Percentiles rank a stretch among this genome's conserved stretches.
Conservation (phyloP, 2,113 vertebrate species). For the Porphyrio hochstetteri region DNA sequence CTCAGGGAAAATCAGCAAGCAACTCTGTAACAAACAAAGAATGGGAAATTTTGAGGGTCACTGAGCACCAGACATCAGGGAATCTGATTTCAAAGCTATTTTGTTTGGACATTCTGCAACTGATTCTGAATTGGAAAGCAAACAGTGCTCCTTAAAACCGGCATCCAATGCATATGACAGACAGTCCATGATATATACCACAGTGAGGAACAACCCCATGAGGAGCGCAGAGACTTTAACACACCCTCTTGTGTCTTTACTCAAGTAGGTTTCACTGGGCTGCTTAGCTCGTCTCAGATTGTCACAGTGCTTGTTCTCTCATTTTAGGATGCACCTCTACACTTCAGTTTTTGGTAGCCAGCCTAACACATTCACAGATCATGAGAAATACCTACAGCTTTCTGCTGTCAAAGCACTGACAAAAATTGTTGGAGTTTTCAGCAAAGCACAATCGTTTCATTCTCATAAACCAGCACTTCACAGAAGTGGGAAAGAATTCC, state of each 20-base stretch:
- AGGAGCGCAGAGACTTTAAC: no score
- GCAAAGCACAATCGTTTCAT: neutral
- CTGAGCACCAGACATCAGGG: rapidly evolving
- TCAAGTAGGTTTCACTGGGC: neutral
- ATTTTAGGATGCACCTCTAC: neutral
- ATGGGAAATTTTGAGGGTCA: neutral
- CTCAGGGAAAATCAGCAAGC: neutral
- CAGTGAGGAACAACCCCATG: neutral
- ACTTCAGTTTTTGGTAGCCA: neutral
- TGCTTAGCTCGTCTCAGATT: neutral
- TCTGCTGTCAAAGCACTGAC: neutral
- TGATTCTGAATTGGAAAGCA: neutral
- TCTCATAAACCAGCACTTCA: neutral
- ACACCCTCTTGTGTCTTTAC: neutral
- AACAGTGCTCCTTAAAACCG: neutral
- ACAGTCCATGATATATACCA: neutral
- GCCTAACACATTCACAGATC: rapidly evolving
- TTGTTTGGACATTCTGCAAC: neutral
- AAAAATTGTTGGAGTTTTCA: neutral
- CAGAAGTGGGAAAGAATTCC: neutral
- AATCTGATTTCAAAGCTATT: neutral
- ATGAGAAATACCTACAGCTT: neutral
- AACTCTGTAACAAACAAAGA: neutral
- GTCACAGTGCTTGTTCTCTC: neutral
- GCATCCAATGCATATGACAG: neutral